A percentile compares a stretch with the other conserved stretches of the same genome.
phyloP scores from a whole-genome alignment of 2,113 vertebrate species.

The Edolisoma coerulescens region DNA sequence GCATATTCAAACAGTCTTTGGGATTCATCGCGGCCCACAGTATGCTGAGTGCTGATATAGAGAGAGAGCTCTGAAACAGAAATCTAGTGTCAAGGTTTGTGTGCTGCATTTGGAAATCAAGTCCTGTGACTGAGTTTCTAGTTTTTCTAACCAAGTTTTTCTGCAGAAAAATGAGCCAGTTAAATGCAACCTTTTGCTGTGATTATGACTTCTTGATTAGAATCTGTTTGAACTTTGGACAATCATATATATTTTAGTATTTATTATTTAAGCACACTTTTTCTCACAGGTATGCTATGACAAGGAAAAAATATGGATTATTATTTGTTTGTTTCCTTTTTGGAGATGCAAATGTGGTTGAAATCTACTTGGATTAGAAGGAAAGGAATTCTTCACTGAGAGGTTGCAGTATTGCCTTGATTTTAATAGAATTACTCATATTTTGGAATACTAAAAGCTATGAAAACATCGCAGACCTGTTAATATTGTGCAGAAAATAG shows the following conservation, averaged over 20 bases:
- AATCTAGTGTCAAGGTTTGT: neutral
- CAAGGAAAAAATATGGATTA: neutral
- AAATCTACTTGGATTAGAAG: neutral
- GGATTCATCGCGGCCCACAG: neutral
- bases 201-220: conserved; percentile 38
- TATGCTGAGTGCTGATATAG: neutral
- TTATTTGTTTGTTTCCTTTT: neutral
- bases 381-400: neutral
- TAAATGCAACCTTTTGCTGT: conserved; percentile 30
- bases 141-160: conserved; percentile 12
- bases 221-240: conserved; percentile 21
- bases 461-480: neutral
- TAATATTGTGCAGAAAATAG: neutral
- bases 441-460: neutral
- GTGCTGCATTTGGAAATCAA: neutral
- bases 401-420: neutral
- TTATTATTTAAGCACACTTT: neutral
- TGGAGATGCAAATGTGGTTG: neutral
- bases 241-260: neutral
- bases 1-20: neutral
- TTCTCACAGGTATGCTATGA: neutral
- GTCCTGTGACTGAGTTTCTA: neutral
- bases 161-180: conserved; percentile 29
- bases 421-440: neutral
- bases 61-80: neutral